Evolutionary conservation across 1,140 invertebrate species (phyloP).

Genomic region (Apolygus lucorum): DNA sequence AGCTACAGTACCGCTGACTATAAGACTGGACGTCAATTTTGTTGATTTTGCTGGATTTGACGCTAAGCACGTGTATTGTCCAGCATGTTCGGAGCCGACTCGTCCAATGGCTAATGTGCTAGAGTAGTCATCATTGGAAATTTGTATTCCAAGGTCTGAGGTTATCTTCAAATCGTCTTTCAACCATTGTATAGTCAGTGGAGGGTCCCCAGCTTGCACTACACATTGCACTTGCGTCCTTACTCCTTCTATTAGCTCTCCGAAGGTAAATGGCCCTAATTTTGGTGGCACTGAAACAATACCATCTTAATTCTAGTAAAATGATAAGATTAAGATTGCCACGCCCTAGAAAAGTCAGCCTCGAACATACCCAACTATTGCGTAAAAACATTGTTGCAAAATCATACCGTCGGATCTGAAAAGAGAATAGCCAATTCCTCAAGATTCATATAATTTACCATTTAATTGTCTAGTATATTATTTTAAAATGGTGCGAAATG

Average conservation of each 20-base stretch:
- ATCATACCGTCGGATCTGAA: no score
- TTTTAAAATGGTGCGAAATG: no score
- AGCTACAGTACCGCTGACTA: constrained; percentile 33
- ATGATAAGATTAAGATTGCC: neutral
- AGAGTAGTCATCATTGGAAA: constrained; percentile 33
- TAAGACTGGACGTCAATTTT: constrained; percentile 30
- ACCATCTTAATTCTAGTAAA: constrained; percentile 19
- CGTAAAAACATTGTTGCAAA: no score
- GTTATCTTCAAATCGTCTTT: constrained; percentile 46
- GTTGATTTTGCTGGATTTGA: constrained; percentile 49
- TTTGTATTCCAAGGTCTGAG: constrained; percentile 32
- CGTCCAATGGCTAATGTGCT: constrained; percentile 44
- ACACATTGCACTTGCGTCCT: constrained; percentile 55
- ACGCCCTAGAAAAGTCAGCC: neutral
- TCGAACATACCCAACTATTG: no score
- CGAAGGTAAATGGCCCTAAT: constrained; percentile 50
- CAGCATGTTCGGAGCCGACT: constrained; percentile 49
- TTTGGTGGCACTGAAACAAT: constrained; percentile 49
- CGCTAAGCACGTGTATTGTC: constrained; percentile 66
- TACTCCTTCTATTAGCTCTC: constrained; percentile 50
- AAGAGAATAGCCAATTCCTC: no score
- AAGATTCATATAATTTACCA: no score
- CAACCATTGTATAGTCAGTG: constrained; percentile 51
- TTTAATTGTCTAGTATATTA: no score
- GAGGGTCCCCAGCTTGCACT: constrained; percentile 51